Conservation (phyloP, 2,888 invertebrate genomes). For the Zygogramma bicolorata region DNA sequence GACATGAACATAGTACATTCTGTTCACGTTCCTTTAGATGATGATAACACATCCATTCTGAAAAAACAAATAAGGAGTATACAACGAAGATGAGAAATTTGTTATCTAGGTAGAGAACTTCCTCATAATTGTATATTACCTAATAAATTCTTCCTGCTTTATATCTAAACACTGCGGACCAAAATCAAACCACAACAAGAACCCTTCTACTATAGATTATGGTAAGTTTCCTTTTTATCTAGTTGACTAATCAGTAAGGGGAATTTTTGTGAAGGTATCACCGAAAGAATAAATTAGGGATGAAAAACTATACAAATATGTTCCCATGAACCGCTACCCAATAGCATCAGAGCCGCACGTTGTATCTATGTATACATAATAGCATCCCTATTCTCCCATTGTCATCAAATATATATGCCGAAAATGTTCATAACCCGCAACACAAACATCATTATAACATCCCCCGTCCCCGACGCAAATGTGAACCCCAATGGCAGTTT, state of each 20-base stretch:
- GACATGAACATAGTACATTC: no score
- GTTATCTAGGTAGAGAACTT: no score
- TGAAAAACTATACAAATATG: background rate
- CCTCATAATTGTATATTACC: no score
- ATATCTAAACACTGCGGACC: no score
- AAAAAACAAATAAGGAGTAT: no score
- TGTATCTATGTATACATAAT: constrained; percentile 7
- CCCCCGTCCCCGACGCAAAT: background rate
- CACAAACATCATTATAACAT: constrained; percentile 7
- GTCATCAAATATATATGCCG: constrained; percentile 4
- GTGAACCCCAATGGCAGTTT: constrained; percentile 30
- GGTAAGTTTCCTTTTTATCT: background rate
- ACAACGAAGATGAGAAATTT: no score
- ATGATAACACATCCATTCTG: no score
- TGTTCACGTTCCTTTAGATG: no score
- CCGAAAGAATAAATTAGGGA: background rate
- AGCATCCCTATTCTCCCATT: constrained; percentile 6
- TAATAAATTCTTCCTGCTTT: no score
- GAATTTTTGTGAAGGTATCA: background rate
- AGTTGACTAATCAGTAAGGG: background rate
- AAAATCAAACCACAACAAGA: background rate
- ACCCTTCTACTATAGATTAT: background rate
- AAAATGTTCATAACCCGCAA: constrained; percentile 15
- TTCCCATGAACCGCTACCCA: background rate
- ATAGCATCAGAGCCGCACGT: background rate